A percentile compares a stretch with the other conserved stretches of the same genome.
These are phyloP conservation scores for Musca vetustissima DNA, from an alignment of 1,140 invertebrate genomes.

Conservation along the genomic window DNA sequence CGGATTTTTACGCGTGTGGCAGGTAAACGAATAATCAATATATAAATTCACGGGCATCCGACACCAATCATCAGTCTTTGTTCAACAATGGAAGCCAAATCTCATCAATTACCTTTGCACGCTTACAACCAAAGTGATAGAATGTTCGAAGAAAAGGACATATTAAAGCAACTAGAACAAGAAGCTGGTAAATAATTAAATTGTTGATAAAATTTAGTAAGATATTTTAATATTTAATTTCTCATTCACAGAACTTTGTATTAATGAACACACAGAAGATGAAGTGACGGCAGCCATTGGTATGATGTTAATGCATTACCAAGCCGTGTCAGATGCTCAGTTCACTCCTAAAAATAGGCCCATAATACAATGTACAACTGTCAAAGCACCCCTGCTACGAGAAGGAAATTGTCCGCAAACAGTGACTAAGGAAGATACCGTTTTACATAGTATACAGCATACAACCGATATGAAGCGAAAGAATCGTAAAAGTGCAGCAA, in stretches of 20 bases:
- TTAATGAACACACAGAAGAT: slow-evolving; percentile 4
- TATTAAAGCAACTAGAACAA: not conserved
- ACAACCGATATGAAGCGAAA: not conserved
- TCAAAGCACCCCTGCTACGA: not conserved
- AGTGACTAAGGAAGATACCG: not conserved
- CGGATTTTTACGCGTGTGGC: no score
- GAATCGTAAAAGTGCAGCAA: not conserved
- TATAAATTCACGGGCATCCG: not conserved
- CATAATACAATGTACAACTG: not conserved
- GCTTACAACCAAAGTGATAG: not conserved
- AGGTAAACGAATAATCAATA: not conserved
- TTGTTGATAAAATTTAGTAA: no score
- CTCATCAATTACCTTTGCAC: not conserved
- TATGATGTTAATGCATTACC: slow-evolving; percentile 41
- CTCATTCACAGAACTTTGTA: not conserved
- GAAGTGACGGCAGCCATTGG: slow-evolving; percentile 40
- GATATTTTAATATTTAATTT: no score
- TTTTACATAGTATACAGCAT: not conserved
- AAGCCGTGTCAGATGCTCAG: slow-evolving; percentile 28
- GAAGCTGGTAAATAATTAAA: slow-evolving; percentile 5
- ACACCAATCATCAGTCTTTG: not conserved
- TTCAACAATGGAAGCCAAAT: not conserved
- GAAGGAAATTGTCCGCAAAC: not conserved
- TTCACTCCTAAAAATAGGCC: not conserved
- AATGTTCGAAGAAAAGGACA: not conserved